phyloP scores from a whole-genome alignment of 2,113 vertebrate genomes.

The Melanocharis versteri region DNA sequence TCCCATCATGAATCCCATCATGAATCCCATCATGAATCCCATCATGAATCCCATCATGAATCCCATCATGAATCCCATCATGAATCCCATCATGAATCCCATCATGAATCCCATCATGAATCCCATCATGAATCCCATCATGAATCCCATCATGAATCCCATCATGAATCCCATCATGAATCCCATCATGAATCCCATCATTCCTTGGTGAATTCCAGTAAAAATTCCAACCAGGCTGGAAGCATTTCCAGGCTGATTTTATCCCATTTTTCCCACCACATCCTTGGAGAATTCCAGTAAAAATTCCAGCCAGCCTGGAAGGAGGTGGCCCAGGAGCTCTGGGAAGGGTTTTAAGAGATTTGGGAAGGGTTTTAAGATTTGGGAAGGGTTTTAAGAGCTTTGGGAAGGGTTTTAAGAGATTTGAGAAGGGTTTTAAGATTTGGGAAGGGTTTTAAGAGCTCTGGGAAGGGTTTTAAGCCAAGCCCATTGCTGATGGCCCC shows the following conservation, averaged over 20 bases:
- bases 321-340: neutral
- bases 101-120: too few relatives aligned
- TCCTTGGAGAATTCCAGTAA: neutral
- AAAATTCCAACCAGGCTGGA: too few relatives aligned
- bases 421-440: neutral
- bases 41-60: too few relatives aligned
- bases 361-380: neutral
- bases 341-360: neutral
- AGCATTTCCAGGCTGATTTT: neutral
- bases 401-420: neutral
- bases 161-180: too few relatives aligned
- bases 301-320: neutral
- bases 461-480: neutral
- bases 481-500: neutral
- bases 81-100: too few relatives aligned
- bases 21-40: too few relatives aligned
- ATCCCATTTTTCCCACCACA: neutral
- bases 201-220: too few relatives aligned
- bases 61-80: too few relatives aligned
- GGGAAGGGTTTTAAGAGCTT: neutral
- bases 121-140: too few relatives aligned
- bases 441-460: neutral
- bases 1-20: too few relatives aligned
- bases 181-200: too few relatives aligned
- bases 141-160: too few relatives aligned